These are phyloP conservation scores for Spilarctia lutea DNA, from an alignment of 2,888 invertebrate genomes.

Conservation along the genomic window DNA sequence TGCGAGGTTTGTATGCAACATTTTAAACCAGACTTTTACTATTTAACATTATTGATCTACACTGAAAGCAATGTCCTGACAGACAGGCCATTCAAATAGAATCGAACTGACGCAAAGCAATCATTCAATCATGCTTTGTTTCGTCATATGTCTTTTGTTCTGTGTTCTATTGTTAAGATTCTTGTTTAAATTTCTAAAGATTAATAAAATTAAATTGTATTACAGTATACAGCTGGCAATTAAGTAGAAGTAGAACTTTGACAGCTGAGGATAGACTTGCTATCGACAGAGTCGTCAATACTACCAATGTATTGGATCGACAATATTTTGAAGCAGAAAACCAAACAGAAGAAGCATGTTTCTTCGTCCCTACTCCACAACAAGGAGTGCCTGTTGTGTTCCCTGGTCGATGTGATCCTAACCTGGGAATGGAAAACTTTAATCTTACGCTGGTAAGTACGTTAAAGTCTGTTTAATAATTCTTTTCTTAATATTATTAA, in stretches of 20 bases:
- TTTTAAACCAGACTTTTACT: background rate
- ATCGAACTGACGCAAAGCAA: background rate
- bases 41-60: background rate
- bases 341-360: slow-evolving; percentile 68
- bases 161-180: background rate
- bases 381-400: slow-evolving; percentile 66
- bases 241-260: slow-evolving; percentile 66
- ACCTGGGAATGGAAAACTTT: slow-evolving; percentile 56
- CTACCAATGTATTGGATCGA: slow-evolving; percentile 59
- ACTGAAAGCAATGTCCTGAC: background rate
- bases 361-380: slow-evolving; percentile 70
- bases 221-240: slow-evolving; percentile 74
- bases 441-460: slow-evolving; percentile 54
- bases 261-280: slow-evolving; percentile 40
- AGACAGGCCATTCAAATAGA: background rate
- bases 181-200: background rate
- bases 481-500: too few species aligned
- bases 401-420: slow-evolving; percentile 68
- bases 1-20: slow-evolving; percentile 70
- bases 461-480: background rate
- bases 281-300: slow-evolving; percentile 59
- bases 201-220: slow-evolving; percentile 15
- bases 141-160: background rate
- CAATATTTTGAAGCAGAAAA: slow-evolving; percentile 58
- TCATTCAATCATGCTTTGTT: background rate